Evolutionary conservation across 2,888 invertebrate species (phyloP).

Genomic region (Drosophila antonietae): DNA sequence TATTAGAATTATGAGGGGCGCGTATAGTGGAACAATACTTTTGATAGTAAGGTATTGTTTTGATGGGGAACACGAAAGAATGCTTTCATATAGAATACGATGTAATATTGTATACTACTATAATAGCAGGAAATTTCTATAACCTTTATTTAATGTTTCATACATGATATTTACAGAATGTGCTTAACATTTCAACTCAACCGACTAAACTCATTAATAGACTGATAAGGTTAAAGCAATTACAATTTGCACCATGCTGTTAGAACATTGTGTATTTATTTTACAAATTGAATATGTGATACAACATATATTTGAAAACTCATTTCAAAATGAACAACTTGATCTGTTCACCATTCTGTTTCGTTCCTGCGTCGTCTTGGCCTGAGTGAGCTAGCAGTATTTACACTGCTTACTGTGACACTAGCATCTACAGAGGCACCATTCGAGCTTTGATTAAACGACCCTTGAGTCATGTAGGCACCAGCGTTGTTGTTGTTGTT

Average conservation of each 20-base stretch:
- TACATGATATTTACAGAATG: neutral
- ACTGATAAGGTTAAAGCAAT: neutral
- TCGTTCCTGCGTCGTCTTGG: slow-evolving; percentile 9
- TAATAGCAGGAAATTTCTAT: neutral
- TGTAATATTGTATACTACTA: neutral
- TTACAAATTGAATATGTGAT: neutral
- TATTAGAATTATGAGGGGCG: neutral
- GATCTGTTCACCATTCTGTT: slow-evolving; percentile 11
- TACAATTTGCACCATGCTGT: neutral
- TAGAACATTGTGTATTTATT: neutral
- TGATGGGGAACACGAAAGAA: neutral
- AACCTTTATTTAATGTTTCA: neutral
- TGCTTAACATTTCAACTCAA: neutral
- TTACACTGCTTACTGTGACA: slow-evolving; percentile 16
- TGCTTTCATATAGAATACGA: neutral
- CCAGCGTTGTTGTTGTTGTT: slow-evolving; percentile 16
- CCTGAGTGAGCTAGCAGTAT: neutral
- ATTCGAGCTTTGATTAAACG: neutral
- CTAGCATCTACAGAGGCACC: neutral
- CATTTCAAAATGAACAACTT: neutral
- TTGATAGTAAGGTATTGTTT: neutral
- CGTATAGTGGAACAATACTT: neutral
- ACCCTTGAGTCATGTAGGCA: slow-evolving; percentile 9
- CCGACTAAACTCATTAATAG: neutral
- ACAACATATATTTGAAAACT: neutral